Evolutionary conservation across 2,113 vertebrate genomes (phyloP).

Genomic region (Agapornis roseicollis): DNA sequence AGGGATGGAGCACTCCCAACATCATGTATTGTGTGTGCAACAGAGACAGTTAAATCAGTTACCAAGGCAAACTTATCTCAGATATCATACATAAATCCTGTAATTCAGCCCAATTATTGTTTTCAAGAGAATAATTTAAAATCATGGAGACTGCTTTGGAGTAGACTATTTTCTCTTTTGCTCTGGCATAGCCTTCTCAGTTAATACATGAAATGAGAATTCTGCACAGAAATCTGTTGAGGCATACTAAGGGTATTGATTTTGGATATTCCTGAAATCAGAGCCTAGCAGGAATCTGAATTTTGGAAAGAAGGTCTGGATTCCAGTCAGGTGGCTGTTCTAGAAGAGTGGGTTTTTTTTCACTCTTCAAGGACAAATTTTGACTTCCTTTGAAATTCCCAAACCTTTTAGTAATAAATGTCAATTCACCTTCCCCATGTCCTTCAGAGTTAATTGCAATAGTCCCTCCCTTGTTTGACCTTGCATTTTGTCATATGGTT

Average conservation of each 20-base stretch:
- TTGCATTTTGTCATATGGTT: neutral
- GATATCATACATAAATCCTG: neutral
- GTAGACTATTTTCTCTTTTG: neutral
- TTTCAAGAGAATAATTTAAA: neutral
- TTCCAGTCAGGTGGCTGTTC: slow-evolving; percentile 2
- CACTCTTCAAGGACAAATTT: slow-evolving; percentile 33
- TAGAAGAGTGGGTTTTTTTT: neutral
- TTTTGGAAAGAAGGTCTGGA: neutral
- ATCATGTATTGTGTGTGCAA: neutral
- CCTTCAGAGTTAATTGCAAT: neutral
- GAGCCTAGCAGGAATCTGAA: neutral
- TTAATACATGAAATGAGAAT: neutral
- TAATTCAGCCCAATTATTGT: neutral
- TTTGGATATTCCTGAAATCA: slow-evolving; percentile 4
- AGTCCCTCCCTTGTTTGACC: neutral
- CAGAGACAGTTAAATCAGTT: neutral
- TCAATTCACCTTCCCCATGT: slow-evolving; percentile 22
- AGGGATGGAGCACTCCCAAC: no score
- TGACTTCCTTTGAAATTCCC: slow-evolving; percentile 16
- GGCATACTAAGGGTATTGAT: neutral
- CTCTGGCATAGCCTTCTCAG: neutral
- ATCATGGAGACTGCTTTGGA: neutral
- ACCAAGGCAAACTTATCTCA: neutral
- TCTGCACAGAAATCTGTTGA: neutral
- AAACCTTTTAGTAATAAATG: slow-evolving; percentile 43